These are phyloP conservation scores for Platanista minor DNA, from an alignment of 2,113 vertebrate genomes.

Conservation along the genomic window DNA sequence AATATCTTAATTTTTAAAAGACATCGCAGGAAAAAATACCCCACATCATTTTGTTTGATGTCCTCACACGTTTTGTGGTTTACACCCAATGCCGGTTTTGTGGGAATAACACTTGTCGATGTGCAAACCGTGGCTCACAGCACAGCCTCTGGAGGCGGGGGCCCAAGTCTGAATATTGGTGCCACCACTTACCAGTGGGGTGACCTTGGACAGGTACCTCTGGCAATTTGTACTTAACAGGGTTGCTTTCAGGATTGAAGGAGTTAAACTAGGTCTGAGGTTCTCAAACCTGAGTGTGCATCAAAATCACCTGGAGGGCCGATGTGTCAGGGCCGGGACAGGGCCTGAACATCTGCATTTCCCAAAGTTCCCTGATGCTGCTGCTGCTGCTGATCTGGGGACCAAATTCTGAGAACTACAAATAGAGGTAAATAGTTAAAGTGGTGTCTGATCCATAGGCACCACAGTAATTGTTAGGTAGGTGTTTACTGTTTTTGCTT, in stretches of 20 bases:
- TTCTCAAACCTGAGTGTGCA: not conserved
- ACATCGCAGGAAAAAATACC: not conserved
- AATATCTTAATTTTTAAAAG: not conserved
- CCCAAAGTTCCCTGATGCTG: not conserved
- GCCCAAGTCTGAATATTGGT: not conserved
- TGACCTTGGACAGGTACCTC: not conserved
- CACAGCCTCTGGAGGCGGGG: not conserved
- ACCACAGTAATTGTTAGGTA: rapidly evolving
- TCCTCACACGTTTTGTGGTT: rapidly evolving
- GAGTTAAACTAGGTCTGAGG: not conserved
- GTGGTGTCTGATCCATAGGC: not conserved
- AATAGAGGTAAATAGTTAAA: not conserved
- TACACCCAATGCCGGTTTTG: not conserved
- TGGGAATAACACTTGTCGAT: not conserved
- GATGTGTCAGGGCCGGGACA: not conserved
- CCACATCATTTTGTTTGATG: no score
- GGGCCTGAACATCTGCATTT: not conserved
- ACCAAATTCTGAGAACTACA: not conserved
- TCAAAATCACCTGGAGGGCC: not conserved
- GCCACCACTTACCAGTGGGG: not conserved
- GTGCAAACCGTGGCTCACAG: not conserved
- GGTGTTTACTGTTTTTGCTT: not conserved
- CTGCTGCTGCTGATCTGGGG: not conserved
- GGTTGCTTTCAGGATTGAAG: not conserved
- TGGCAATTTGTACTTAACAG: not conserved